Evolutionary conservation across 1,140 invertebrate species (phyloP).

Genomic region (Lordiphosa stackelbergi): DNA sequence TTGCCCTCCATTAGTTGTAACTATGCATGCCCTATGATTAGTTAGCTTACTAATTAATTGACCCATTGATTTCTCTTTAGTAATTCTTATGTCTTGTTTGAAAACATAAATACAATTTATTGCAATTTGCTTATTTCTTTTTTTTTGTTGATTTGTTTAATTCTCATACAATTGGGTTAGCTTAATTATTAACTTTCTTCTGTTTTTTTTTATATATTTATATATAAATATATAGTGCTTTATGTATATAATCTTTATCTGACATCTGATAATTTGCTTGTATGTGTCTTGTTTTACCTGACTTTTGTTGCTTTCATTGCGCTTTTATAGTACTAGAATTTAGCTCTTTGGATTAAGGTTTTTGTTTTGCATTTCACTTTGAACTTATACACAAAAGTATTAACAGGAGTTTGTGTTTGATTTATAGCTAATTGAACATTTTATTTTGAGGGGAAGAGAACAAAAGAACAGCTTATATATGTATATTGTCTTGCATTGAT

Average conservation of each 20-base stretch:
- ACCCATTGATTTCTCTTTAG: constrained; percentile 31
- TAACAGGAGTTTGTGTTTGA: constrained; percentile 36
- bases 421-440: constrained; percentile 57
- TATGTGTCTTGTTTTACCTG: constrained; percentile 60
- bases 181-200: constrained; percentile 41
- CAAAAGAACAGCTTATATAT: constrained; percentile 10
- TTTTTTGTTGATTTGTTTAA: constrained; percentile 30
- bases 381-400: constrained; percentile 53
- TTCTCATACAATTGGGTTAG: constrained; percentile 50
- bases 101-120: constrained; percentile 58
- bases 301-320: constrained; percentile 62
- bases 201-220: constrained; percentile 34
- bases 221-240: constrained; percentile 60
- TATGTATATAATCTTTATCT: constrained; percentile 34
- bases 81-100: constrained; percentile 35
- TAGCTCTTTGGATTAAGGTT: constrained; percentile 51
- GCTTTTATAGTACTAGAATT: constrained; percentile 33
- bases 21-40: no score
- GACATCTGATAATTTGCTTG: constrained; percentile 49
- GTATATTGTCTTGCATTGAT: constrained; percentile 47
- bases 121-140: constrained; percentile 43
- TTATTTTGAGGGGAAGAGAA: constrained; percentile 14
- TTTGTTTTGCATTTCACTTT: constrained; percentile 4
- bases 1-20: no score
- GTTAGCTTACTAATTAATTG: constrained; percentile 5